Conservation (phyloP, 92 coral and sea anemone genomes). For the Zoanthus sansibaricus region DNA sequence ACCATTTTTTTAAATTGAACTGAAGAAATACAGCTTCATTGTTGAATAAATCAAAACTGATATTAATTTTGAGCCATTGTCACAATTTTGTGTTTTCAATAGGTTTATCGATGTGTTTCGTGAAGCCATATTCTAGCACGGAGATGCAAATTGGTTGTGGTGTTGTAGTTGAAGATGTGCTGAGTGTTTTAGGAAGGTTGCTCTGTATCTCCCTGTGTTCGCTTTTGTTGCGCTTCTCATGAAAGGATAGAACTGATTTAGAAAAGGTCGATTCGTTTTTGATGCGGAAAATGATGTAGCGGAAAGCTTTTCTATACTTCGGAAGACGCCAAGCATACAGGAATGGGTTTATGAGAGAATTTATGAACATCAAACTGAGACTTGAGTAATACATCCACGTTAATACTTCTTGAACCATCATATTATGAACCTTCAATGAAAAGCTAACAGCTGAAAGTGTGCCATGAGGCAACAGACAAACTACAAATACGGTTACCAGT, state of each 20-base stretch:
- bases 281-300: neutral
- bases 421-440: neutral
- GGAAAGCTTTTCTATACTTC: slow-evolving; percentile 8
- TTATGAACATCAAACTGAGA: neutral
- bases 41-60: too few species aligned
- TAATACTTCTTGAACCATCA: neutral
- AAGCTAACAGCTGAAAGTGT: neutral
- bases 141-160: neutral
- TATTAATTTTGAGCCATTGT: too few species aligned
- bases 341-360: slow-evolving; percentile 8
- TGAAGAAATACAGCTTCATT: too few species aligned
- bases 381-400: neutral
- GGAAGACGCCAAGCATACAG: slow-evolving; percentile 16
- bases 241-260: neutral
- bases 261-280: neutral
- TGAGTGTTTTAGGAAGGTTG: slow-evolving; percentile 13
- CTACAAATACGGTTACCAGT: neutral
- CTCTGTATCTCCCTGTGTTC: neutral
- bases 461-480: neutral
- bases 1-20: too few species aligned
- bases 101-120: neutral
- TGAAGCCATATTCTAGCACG: neutral
- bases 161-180: neutral
- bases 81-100: neutral
- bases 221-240: neutral